phyloP scores from a whole-genome alignment of 37 sponge, comb jelly and placozoan genomes.

The Axinella damicornis region DNA sequence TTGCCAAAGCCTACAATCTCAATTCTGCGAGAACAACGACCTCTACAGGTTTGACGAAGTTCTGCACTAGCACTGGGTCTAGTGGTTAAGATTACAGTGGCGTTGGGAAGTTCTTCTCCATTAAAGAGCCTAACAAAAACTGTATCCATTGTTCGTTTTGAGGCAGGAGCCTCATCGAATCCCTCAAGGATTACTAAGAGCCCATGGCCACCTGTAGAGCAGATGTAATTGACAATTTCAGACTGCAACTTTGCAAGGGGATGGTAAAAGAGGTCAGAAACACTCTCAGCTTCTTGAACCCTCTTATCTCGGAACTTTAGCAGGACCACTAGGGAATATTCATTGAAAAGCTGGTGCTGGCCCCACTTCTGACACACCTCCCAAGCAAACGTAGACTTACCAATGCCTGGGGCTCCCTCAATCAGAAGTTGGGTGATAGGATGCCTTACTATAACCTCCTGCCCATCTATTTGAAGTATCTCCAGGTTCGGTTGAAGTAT shows the following conservation, averaged over 20 bases:
- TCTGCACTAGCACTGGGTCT: conserved; percentile 23
- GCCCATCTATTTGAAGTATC: too few species aligned
- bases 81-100: conserved; percentile 27
- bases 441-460: too few species aligned
- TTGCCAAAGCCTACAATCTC: conserved; percentile 32
- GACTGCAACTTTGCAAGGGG: neutral
- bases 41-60: neutral
- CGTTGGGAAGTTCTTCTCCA: conserved; percentile 9
- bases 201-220: neutral
- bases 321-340: conserved; percentile 12
- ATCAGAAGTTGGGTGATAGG: neutral
- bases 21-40: neutral
- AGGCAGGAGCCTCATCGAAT: conserved; percentile 30
- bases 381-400: conserved; percentile 36
- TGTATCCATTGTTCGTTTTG: neutral
- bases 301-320: conserved; percentile 15
- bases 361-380: conserved; percentile 28
- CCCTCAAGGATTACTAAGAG: conserved; percentile 40
- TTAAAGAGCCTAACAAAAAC: conserved; percentile 11
- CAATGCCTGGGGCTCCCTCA: conserved; percentile 48
- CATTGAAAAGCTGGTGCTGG: neutral
- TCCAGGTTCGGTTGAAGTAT: too few species aligned
- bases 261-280: conserved; percentile 14
- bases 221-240: neutral
- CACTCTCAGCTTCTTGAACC: conserved; percentile 12